Evolutionary conservation across 2,113 vertebrate genomes (phyloP).

Genomic region (Ifrita kowaldi): DNA sequence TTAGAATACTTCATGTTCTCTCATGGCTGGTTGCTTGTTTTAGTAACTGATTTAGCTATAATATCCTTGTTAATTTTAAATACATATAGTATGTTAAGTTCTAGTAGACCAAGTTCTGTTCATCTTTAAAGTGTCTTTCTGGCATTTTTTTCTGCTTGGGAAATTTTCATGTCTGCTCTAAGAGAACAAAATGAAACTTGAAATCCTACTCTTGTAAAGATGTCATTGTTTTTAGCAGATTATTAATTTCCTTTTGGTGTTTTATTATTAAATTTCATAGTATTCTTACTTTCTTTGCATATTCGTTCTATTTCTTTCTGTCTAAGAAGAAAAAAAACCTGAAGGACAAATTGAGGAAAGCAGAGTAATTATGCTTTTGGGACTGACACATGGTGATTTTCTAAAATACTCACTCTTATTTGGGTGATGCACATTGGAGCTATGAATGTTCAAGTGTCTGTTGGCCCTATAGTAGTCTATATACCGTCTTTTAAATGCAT

Average conservation of each 20-base stretch:
- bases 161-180: not conserved
- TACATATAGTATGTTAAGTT: not conserved
- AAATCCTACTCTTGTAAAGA: not conserved
- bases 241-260: not conserved
- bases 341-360: not conserved
- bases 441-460: not conserved
- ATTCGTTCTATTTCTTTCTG: not conserved
- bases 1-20: not conserved
- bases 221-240: not conserved
- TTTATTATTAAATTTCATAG: not conserved
- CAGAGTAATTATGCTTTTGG: not conserved
- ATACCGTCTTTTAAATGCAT: not conserved
- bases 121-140: not conserved
- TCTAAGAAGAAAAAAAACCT: not conserved
- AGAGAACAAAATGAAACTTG: not conserved
- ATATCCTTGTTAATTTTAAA: not conserved
- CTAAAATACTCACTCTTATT: constrained; percentile 1
- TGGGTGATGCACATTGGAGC: not conserved
- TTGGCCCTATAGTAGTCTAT: not conserved
- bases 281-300: not conserved
- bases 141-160: not conserved
- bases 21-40: not conserved
- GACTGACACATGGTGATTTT: not conserved
- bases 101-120: not conserved
- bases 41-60: not conserved